phyloP scores from a whole-genome alignment of 2,888 invertebrate genomes.

The Andrena camellia region DNA sequence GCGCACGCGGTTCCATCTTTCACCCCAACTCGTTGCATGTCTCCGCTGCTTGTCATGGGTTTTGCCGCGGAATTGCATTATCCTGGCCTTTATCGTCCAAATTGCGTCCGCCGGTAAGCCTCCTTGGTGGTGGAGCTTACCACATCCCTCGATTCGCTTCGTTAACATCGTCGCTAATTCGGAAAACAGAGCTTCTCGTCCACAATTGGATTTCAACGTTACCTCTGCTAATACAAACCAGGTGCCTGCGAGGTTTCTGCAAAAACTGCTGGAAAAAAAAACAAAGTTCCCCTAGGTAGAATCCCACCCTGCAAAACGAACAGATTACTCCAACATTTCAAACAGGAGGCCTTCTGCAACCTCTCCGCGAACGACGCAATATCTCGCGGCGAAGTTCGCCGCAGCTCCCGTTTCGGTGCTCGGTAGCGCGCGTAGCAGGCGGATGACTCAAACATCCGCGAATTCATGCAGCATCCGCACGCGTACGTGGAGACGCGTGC shows the following conservation, averaged over 20 bases:
- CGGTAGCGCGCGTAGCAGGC: conserved; percentile 27
- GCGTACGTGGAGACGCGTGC: neutral
- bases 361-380: no score
- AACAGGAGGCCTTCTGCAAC: no score
- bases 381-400: conserved; percentile 28
- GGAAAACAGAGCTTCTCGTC: neutral
- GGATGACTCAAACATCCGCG: conserved; percentile 56
- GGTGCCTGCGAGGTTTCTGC: no score
- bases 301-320: no score
- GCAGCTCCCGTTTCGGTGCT: conserved; percentile 20
- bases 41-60: conserved; percentile 58
- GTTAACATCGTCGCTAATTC: neutral
- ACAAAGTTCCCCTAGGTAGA: no score
- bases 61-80: conserved; percentile 58
- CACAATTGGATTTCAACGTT: no score
- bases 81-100: conserved; percentile 14
- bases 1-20: conserved; percentile 51
- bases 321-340: no score
- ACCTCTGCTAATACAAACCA: no score
- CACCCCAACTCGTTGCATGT: conserved; percentile 40
- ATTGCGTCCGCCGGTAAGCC: conserved; percentile 31
- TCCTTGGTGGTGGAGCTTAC: neutral
- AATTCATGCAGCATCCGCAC: conserved; percentile 44
- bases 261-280: no score
- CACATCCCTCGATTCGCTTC: neutral